A percentile compares a stretch with the other conserved stretches of the same genome.
Conservation (phyloP, 2,888 invertebrate genomes). For the Acanthococcus lagerstroemiae region DNA sequence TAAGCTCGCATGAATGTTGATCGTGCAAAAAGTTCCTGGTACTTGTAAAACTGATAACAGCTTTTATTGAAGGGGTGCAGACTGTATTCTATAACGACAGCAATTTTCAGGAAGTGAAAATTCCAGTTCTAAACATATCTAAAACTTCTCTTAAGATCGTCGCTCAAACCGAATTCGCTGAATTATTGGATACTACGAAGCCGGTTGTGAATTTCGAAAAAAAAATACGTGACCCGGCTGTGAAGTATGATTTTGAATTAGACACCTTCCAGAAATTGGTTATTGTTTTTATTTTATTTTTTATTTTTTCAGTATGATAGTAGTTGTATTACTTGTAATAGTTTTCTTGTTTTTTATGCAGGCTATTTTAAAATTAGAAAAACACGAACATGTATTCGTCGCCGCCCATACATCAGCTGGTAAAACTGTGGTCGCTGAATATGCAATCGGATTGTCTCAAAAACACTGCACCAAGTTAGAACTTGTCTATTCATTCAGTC, state of each 20-base stretch:
- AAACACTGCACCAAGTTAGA: constrained; percentile 73
- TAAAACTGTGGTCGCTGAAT: constrained; percentile 98
- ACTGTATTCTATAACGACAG: neutral
- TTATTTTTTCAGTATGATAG: too few relatives aligned
- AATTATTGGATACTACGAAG: constrained; percentile 68
- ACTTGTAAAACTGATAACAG: neutral
- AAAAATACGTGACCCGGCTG: constrained; percentile 72
- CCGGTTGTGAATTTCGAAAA: constrained; percentile 73
- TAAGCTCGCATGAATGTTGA: too few relatives aligned
- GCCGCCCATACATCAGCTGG: constrained; percentile 98
- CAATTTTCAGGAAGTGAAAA: constrained; percentile 37
- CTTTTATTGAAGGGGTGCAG: neutral
- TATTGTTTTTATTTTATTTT: constrained; percentile 28
- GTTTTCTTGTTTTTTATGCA: constrained; percentile 38
- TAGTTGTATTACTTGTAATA: neutral
- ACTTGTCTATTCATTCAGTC: neutral
- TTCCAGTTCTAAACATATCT: constrained; percentile 61
- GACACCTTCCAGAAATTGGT: constrained; percentile 94
- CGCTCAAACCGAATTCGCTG: constrained; percentile 71
- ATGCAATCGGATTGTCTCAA: constrained; percentile 91
- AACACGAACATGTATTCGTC: constrained; percentile 91
- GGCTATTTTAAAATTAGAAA: constrained; percentile 88
- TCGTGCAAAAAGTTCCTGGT: too few relatives aligned
- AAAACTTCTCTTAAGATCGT: constrained; percentile 42
- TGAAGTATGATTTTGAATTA: constrained; percentile 78